phyloP scores from a whole-genome alignment of 1,140 invertebrate genomes.

The Zaprionus capensis region DNA sequence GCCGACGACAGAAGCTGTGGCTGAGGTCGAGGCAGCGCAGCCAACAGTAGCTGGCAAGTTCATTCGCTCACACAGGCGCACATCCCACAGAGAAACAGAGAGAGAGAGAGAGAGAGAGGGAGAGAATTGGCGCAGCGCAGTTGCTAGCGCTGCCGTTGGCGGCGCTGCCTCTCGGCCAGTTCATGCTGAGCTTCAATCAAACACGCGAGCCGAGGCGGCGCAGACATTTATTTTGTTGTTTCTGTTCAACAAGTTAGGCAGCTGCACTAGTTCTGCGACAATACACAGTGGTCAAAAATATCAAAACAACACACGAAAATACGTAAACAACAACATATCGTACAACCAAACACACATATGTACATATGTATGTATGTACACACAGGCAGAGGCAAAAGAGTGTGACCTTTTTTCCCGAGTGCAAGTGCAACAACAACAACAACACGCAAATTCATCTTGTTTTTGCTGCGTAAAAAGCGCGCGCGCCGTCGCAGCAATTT shows the following conservation, averaged over 20 bases:
- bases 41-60: conserved; percentile 31
- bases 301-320: neutral
- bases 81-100: neutral
- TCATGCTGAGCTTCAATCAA: conserved; percentile 74
- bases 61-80: conserved; percentile 21
- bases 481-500: conserved; percentile 10
- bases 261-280: conserved; percentile 39
- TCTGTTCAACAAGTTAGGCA: conserved; percentile 56
- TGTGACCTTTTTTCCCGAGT: neutral
- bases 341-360: neutral
- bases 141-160: neutral
- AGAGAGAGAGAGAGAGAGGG: neutral
- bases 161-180: conserved; percentile 39
- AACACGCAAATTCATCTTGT: neutral
- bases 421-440: conserved; percentile 7
- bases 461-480: conserved; percentile 5
- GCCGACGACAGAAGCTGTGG: conserved; percentile 10
- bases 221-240: conserved; percentile 63
- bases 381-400: neutral
- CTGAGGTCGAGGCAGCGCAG: conserved; percentile 4
- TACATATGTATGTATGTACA: neutral
- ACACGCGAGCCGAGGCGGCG: conserved; percentile 45
- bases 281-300: conserved; percentile 11
- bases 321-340: neutral
- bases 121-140: neutral